These are phyloP conservation scores for Pagrus major DNA, from an alignment of 2,113 vertebrate genomes.

Conservation along the genomic window DNA sequence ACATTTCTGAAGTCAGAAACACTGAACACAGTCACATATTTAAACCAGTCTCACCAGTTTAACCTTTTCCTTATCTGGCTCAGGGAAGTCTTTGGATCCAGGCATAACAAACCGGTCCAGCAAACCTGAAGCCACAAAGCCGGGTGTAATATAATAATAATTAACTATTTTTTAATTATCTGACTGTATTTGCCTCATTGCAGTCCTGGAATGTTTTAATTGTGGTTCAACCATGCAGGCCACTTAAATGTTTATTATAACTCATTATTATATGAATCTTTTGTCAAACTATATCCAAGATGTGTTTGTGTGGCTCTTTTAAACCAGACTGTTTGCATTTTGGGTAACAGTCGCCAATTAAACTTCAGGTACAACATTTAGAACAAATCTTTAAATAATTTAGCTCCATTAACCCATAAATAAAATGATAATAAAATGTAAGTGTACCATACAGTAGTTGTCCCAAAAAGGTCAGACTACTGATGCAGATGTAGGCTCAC, in stretches of 20 bases:
- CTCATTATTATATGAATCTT: neutral
- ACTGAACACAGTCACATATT: neutral
- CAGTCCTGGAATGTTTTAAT: neutral
- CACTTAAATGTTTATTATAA: neutral
- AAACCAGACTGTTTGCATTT: neutral
- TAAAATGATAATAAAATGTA: neutral
- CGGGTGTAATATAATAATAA: too few relatives aligned
- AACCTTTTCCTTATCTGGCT: too few relatives aligned
- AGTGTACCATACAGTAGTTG: neutral
- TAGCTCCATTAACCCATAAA: neutral
- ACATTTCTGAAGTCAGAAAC: neutral
- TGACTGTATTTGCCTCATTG: neutral
- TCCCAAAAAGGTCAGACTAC: neutral
- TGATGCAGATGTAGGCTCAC: neutral
- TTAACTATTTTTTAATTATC: neutral
- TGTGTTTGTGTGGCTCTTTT: neutral
- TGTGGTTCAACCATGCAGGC: neutral
- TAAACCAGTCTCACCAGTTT: neutral
- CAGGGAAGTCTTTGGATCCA: too few relatives aligned
- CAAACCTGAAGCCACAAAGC: too few relatives aligned
- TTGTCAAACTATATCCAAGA: neutral
- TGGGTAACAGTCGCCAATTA: neutral
- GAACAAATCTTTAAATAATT: too few relatives aligned
- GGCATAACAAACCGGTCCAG: too few relatives aligned
- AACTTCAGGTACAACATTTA: neutral